These are phyloP conservation scores for Neosilurus hyrtlii DNA, from an alignment of 2,797 vertebrate species.

Conservation along the genomic window DNA sequence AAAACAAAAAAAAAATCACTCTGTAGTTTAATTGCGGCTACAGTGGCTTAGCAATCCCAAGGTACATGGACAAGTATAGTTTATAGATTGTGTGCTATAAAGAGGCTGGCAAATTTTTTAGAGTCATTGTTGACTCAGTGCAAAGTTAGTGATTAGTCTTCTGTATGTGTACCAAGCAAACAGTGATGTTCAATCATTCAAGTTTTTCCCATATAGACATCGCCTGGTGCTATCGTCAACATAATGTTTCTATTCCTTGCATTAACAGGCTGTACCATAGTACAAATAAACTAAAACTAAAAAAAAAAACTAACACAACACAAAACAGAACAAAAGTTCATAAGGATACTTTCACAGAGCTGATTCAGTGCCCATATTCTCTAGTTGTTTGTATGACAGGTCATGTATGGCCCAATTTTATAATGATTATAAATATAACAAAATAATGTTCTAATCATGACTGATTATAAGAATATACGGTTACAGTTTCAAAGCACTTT, in stretches of 20 bases:
- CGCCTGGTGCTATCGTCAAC: not conserved
- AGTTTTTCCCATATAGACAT: constrained; percentile 11
- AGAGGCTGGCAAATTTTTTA: not conserved
- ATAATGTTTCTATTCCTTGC: not conserved
- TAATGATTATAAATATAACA: no score
- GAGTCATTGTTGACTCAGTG: not conserved
- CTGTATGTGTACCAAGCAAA: constrained; percentile 49
- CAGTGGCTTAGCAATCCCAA: constrained; percentile 10
- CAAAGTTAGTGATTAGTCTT: constrained; percentile 60
- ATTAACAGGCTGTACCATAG: not conserved
- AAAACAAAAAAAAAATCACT: not conserved
- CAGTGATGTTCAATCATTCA: constrained; percentile 34
- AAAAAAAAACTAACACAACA: constrained; percentile 12
- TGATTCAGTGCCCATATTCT: not conserved
- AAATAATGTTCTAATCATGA: no score
- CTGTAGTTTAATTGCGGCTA: constrained; percentile 24
- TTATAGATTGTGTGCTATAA: not conserved
- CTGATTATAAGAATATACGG: not conserved
- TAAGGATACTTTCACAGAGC: not conserved
- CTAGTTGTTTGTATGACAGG: not conserved
- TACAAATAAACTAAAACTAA: not conserved
- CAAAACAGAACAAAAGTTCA: constrained; percentile 10
- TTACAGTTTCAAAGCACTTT: not conserved
- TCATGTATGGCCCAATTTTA: not conserved
- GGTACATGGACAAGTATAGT: not conserved